These are phyloP conservation scores for Lates calcarifer DNA, from an alignment of 2,113 vertebrate genomes.

Conservation along the genomic window DNA sequence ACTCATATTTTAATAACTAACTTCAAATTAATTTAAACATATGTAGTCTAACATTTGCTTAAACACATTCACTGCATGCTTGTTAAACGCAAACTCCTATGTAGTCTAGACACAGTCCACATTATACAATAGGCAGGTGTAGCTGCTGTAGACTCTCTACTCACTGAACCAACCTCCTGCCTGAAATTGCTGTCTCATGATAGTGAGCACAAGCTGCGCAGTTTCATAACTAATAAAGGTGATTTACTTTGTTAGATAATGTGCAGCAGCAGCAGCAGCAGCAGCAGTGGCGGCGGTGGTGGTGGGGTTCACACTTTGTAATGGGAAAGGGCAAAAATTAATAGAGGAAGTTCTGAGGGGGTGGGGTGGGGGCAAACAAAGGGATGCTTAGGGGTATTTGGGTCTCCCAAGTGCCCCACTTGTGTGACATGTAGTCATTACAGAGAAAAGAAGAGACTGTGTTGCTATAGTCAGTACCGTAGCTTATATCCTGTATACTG, in stretches of 20 bases:
- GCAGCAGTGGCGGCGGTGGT: too few species aligned
- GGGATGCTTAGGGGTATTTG: not conserved
- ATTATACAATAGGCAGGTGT: not conserved
- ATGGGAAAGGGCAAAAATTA: not conserved
- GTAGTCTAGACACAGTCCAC: not conserved
- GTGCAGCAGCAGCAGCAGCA: not conserved
- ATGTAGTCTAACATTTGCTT: not conserved
- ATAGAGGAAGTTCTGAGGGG: not conserved
- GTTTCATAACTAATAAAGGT: slow-evolving; percentile 54
- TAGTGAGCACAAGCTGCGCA: not conserved
- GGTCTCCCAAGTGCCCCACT: not conserved
- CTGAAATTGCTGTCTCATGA: slow-evolving; percentile 15
- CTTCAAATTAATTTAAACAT: not conserved
- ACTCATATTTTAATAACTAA: not conserved
- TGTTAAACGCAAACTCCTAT: not conserved
- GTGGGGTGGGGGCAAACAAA: not conserved
- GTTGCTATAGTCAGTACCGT: not conserved
- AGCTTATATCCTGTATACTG: not conserved
- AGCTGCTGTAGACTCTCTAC: not conserved
- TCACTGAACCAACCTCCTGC: not conserved
- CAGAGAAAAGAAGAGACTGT: not conserved
- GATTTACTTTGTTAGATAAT: slow-evolving; percentile 45
- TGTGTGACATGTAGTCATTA: not conserved
- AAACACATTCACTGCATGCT: not conserved
- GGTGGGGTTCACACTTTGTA: not conserved